Evolutionary conservation across 1,140 invertebrate genomes (phyloP).

Genomic region (Trachelipus rathkii): DNA sequence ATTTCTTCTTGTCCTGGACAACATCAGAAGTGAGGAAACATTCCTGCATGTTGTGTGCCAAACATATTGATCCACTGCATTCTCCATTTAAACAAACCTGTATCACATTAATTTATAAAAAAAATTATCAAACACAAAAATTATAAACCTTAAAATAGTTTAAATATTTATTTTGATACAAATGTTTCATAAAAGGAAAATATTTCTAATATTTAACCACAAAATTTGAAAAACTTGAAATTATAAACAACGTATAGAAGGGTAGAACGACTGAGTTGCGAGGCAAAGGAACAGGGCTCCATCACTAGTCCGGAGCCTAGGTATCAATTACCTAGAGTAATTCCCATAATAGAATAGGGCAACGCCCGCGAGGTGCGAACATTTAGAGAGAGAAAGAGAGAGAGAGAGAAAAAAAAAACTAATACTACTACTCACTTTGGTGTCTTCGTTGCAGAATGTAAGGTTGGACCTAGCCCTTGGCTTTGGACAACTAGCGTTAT

Average conservation of each 20-base stretch:
- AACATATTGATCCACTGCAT: constrained; percentile 91
- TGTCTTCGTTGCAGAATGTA: constrained; percentile 78
- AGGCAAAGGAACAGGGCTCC: constrained; percentile 3
- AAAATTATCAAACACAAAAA: no score
- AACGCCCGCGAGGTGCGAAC: no score
- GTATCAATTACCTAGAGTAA: no score
- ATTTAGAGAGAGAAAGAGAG: neutral
- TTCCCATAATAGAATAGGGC: no score
- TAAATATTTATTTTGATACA: no score
- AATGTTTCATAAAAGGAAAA: no score
- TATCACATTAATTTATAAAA: no score
- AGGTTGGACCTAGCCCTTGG: constrained; percentile 71
- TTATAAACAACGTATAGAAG: no score
- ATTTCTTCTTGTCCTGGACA: constrained; percentile 74
- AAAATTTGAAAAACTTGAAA: no score
- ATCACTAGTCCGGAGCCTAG: neutral
- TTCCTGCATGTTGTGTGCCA: constrained; percentile 88
- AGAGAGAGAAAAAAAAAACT: neutral
- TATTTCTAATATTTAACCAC: no score
- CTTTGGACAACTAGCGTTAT: constrained; percentile 76
- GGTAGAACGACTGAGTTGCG: no score
- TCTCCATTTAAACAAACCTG: constrained; percentile 88
- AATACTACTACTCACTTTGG: constrained; percentile 61
- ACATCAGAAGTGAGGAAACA: constrained; percentile 89
- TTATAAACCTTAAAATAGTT: no score